Evolutionary conservation across 2,113 vertebrate genomes (phyloP), one percentile per base, ranked within the genome.

Genomic region (Ceratotherium simum): DNA sequence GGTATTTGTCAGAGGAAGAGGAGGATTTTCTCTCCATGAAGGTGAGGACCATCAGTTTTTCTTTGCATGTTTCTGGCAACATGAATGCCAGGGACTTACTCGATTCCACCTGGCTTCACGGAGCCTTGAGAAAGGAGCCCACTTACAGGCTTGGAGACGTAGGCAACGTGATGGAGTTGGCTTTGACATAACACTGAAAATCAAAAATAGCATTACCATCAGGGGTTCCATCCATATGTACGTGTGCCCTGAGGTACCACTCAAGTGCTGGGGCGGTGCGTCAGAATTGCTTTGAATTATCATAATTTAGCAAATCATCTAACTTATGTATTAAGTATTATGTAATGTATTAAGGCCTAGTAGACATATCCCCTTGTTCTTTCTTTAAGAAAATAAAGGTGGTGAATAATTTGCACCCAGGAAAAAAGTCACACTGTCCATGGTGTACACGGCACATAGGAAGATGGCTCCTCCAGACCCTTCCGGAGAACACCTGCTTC

Each of bases 291-390:
- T 96, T 87, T 95, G 94, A 92, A 93, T 98, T 98, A 97, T 88
- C 97, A 96, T 98, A 94, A 98, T 98, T 98, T 89, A 98, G 98
- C 94, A 98, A 97, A 98, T 95, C 96, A 91, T 98, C 97, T 98
- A 95, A 98, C 98, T 98, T 98, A 95, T 97, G 96, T 96, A 98
- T 98, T 98, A 98, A 97, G 91, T 39, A 97, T n/a, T n/a, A n/a
- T n/a, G n/a, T n/a, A n/a, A n/a, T n/a, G n/a, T n/a, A n/a, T n/a
- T n/a, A n/a, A n/a, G 96, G 31, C 96, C 98, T 97, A 98, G 96
- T 96, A 97, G 97, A 92, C 87, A 27, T 23, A 96, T 86, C 95
- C 81, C 97, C 46, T 97, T 97, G 94, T 90, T 96, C 97, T 98
- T 97, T 98, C 98, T 96, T 92, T 76, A 91, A 93, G 96, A 69